Conservation (phyloP, 2,113 vertebrate species). For the Poecilia latipinna region DNA sequence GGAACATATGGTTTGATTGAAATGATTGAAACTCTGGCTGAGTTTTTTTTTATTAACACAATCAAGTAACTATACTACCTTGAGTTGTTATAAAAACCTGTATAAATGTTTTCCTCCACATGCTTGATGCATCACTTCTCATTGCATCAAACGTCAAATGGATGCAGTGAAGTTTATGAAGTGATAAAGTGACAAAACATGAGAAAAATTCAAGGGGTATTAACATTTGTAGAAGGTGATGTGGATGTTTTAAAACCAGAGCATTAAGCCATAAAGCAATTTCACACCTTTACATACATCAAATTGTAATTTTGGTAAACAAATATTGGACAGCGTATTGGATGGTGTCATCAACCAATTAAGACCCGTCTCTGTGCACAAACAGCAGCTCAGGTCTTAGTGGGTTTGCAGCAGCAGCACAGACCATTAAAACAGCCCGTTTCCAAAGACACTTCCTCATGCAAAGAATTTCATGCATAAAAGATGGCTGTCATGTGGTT, state of each 20-base stretch:
- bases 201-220: not conserved
- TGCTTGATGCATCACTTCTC: too few relatives aligned
- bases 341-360: not conserved
- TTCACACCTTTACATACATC: conserved; percentile 2
- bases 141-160: too few relatives aligned
- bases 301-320: not conserved
- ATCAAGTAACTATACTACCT: too few relatives aligned
- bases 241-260: not conserved
- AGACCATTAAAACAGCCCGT: not conserved
- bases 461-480: conserved; percentile 41
- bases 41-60: too few relatives aligned
- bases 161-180: too few relatives aligned
- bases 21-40: too few relatives aligned
- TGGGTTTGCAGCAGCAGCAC: not conserved
- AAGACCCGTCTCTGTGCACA: not conserved
- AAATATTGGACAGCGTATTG: conserved; percentile 46
- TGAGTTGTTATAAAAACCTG: too few relatives aligned
- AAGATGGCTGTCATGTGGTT: conserved; percentile 43
- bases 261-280: conserved; percentile 7
- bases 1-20: too few relatives aligned
- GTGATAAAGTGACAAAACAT: not conserved
- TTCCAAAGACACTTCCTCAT: conserved; percentile 22
- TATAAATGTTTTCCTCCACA: too few relatives aligned
- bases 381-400: not conserved
- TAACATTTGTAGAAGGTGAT: not conserved